These are phyloP conservation scores for Parascotia fuliginaria DNA, from an alignment of 2,888 invertebrate species.

Conservation along the genomic window DNA sequence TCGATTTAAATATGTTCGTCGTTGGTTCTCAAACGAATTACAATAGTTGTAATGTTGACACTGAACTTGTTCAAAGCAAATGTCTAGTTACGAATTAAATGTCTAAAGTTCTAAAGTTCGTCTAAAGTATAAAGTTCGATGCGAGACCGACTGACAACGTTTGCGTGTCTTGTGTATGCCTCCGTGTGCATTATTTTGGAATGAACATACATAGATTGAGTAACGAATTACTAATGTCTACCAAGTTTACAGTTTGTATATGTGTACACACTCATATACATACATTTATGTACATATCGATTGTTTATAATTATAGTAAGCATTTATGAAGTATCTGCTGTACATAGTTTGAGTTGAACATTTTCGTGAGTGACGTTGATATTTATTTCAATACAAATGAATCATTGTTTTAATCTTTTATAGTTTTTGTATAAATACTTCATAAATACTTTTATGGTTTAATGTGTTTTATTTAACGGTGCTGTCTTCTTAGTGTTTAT, in stretches of 20 bases:
- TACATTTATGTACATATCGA: slow-evolving; percentile 17
- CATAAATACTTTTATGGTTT: slow-evolving; percentile 19
- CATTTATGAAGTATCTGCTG: slow-evolving; percentile 30
- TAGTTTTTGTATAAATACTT: slow-evolving; percentile 27
- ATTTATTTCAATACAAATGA: no score
- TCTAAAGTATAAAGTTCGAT: no score
- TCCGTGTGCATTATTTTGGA: slow-evolving; percentile 44
- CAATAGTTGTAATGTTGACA: no score
- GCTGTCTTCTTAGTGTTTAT: slow-evolving; percentile 12
- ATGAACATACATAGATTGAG: slow-evolving; percentile 40
- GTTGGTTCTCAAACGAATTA: no score
- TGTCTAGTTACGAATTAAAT: background rate
- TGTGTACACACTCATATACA: slow-evolving; percentile 13
- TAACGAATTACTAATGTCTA: slow-evolving; percentile 34
- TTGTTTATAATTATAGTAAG: slow-evolving; percentile 5
- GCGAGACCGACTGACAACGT: slow-evolving; percentile 11
- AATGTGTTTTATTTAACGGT: slow-evolving; percentile 9
- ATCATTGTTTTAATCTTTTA: no score
- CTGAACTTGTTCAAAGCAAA: no score
- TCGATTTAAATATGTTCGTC: no score
- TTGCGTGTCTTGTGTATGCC: slow-evolving; percentile 33
- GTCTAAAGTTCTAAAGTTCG: background rate
- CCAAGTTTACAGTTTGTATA: slow-evolving; percentile 38
- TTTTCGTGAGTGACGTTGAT: no score
- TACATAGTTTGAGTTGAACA: no score